phyloP scores from a whole-genome alignment of 2,888 invertebrate species.

The Leptopilina drosophilae region DNA sequence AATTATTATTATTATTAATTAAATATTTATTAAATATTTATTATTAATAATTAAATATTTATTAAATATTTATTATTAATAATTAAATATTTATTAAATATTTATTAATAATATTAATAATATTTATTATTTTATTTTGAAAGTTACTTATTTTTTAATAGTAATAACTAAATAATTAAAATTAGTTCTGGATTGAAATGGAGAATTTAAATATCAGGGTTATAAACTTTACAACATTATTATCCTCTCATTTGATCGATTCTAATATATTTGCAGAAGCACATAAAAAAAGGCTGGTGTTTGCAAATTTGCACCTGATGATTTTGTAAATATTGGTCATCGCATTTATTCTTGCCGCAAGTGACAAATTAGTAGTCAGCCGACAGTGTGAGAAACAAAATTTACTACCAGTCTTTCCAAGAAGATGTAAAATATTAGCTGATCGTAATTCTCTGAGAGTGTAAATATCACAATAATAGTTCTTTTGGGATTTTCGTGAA shows the following conservation, averaged over 20 bases:
- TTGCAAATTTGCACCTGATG: background rate
- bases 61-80: too few relatives aligned
- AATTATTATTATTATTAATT: too few relatives aligned
- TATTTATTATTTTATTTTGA: too few relatives aligned
- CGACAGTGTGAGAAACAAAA: conserved; percentile 39
- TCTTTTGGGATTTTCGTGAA: too few relatives aligned
- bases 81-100: too few relatives aligned
- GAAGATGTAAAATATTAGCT: conserved; percentile 64
- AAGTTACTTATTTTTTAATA: too few relatives aligned
- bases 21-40: too few relatives aligned
- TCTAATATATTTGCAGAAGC: background rate
- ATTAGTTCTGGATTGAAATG: background rate
- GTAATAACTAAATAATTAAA: too few relatives aligned
- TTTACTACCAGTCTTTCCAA: conserved; percentile 60
- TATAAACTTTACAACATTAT: background rate
- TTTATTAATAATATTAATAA: too few relatives aligned
- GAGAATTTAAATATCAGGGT: background rate
- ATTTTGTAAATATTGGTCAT: conserved; percentile 4
- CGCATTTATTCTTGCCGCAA: conserved; percentile 1
- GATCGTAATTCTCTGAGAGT: conserved; percentile 48
- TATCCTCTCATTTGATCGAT: background rate
- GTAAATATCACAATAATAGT: too few relatives aligned
- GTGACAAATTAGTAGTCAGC: background rate
- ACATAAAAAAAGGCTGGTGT: background rate
- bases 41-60: too few relatives aligned